These are phyloP conservation scores for Frankliniella intonsa DNA, from an alignment of 2,888 invertebrate genomes.

Conservation along the genomic window DNA sequence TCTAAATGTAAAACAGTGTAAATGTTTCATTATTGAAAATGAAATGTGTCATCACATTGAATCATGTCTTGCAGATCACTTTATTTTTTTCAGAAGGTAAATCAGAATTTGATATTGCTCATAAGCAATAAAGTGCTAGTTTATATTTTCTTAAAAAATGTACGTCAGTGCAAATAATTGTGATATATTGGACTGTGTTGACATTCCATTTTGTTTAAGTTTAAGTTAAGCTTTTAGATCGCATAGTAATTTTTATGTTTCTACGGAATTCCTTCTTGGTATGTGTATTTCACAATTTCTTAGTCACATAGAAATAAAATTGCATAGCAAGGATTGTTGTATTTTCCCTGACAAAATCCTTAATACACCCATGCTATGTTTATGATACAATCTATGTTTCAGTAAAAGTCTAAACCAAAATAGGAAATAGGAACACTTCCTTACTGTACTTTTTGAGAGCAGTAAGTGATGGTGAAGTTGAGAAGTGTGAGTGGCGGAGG, in stretches of 20 bases:
- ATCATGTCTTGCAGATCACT: neutral
- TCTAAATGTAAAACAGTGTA: neutral
- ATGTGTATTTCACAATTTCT: neutral
- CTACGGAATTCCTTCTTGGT: neutral
- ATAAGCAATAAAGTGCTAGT: neutral
- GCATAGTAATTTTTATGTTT: neutral
- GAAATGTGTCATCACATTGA: neutral
- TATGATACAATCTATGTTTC: neutral
- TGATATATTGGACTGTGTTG: neutral
- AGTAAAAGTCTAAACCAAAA: too few relatives aligned
- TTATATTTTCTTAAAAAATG: neutral
- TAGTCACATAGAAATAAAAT: neutral
- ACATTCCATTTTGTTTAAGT: neutral
- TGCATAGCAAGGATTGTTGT: neutral
- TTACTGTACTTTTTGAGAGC: too few relatives aligned
- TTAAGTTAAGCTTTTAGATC: neutral
- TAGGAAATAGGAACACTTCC: too few relatives aligned
- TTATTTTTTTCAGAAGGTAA: neutral
- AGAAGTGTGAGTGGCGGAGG: too few relatives aligned
- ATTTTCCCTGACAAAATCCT: neutral
- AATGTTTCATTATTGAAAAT: neutral
- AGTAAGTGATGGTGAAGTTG: too few relatives aligned
- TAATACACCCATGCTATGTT: neutral
- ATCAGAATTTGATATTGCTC: slow-evolving; percentile 3
- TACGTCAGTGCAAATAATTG: slow-evolving; percentile 13